Evolutionary conservation across 2,797 vertebrate species (phyloP).

Genomic region (Bovichtus diacanthus): DNA sequence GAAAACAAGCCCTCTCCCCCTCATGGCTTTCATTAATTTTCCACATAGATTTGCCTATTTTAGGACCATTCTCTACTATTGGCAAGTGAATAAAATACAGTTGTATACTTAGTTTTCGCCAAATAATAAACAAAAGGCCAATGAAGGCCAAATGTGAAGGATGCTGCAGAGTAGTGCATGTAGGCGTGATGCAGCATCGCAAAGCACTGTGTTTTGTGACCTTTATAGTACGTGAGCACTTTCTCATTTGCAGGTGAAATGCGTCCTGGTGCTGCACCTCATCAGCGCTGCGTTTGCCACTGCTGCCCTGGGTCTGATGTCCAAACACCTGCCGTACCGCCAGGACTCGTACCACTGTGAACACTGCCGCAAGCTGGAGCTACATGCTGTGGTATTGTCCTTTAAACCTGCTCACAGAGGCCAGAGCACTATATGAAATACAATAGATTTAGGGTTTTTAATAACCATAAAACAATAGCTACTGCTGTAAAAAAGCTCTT

Average conservation of each 20-base stretch:
- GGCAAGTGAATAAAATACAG: too few relatives aligned
- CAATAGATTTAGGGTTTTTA: not conserved
- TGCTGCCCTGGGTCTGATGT: constrained; percentile 85
- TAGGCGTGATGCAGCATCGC: not conserved
- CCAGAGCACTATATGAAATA: not conserved
- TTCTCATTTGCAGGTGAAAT: constrained; percentile 79
- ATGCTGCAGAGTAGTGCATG: not conserved
- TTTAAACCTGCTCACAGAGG: not conserved
- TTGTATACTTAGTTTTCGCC: too few relatives aligned
- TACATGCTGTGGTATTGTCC: constrained; percentile 82
- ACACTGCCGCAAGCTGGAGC: constrained; percentile 85
- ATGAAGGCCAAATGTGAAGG: not conserved
- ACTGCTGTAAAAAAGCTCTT: not conserved
- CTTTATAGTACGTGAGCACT: not conserved
- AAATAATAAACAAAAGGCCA: not conserved
- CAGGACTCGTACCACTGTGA: constrained; percentile 89
- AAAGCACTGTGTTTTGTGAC: not conserved
- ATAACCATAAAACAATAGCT: not conserved
- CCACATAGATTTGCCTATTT: too few relatives aligned
- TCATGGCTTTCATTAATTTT: too few relatives aligned
- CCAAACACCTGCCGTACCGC: constrained; percentile 87
- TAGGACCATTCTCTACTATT: too few relatives aligned
- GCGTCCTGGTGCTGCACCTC: constrained; percentile 83
- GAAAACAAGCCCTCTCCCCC: too few relatives aligned
- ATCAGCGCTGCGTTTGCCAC: constrained; percentile 86